Base-by-base conservation (phyloP, 2,888 invertebrate genomes). In the Drosophila aldrichi region DNA sequence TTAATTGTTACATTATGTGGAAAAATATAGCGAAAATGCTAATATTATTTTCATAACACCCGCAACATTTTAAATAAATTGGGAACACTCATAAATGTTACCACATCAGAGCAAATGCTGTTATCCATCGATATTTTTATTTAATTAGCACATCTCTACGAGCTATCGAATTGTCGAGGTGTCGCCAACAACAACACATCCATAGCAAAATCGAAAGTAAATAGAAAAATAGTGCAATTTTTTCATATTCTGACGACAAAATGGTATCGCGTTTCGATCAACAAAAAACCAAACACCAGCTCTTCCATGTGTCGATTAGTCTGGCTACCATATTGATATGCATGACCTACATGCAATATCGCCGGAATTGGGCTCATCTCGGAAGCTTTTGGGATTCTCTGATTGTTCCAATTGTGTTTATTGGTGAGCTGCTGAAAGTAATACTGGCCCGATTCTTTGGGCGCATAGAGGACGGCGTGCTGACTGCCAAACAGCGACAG, bases 241-340 rank as follows among this genome's bases (percentile, higher is more conserved):
- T 67, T 49, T 34, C 36, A 14, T 46, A 59, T 58, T 60, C 56
- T 49, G 44, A 52, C 38, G 51, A 20, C 66, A 88, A 74, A 70
- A 92, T 92, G 92, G 90, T 84, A 56, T 74, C 79, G 38, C 92
- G 91, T 77, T 93, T 92, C 48, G 92, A 92, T 87, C 91, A 92
- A 51, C 90, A 90, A 57, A 93, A 92, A 75, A 92, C 92, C 48
- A 93, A 93, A 64, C 93, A 93, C 70, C 92, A 93, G 79, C 88
- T 93, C 38, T 91, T 93, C 68, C 92, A 93, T 73, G 81, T 92
- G 16, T 92, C 92, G 20, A 90, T 93, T 20, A 92, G 92, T 56
- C 77, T 93, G 55, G 91, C 90, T n/a, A 91, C 92, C 3, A 90
- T 93, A 40, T 77, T 93, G 16, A 86, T 91, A 34, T 92, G 93